phyloP scores from a whole-genome alignment of 2,888 invertebrate species.

The Plagodis pulveraria region DNA sequence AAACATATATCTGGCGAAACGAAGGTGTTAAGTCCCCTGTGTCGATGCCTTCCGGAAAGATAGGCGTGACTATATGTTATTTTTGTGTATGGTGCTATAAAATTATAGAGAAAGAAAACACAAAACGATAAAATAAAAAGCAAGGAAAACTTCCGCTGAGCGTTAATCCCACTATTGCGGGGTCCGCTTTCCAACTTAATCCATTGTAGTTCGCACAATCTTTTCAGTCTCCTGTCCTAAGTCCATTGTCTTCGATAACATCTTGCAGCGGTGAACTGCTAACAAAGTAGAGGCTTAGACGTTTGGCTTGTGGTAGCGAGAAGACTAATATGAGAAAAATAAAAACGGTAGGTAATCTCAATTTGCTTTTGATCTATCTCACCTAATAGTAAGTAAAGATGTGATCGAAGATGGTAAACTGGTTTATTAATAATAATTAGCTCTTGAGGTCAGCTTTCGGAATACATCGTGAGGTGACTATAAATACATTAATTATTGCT shows the following conservation, averaged over 20 bases:
- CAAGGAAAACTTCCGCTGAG: slow-evolving; percentile 2
- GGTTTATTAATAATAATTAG: no score
- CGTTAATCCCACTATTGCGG: slow-evolving; percentile 10
- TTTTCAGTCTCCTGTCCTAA: slow-evolving; percentile 5
- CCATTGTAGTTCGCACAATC: slow-evolving; percentile 15
- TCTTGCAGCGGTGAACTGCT: slow-evolving; percentile 4
- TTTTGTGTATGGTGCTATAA: no score
- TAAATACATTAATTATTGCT: no score
- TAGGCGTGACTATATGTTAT: no score
- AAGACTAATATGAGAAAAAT: neutral
- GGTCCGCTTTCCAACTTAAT: slow-evolving; percentile 5
- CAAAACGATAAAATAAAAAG: slow-evolving; percentile 2
- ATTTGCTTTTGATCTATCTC: neutral
- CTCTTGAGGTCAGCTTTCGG: no score
- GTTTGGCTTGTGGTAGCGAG: slow-evolving; percentile 2
- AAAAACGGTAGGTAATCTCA: neutral
- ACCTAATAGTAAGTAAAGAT: no score
- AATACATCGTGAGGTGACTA: no score
- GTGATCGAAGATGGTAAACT: no score
- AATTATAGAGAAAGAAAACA: neutral
- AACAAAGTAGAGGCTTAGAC: slow-evolving; percentile 8
- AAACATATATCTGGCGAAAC: no score
- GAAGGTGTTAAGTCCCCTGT: no score
- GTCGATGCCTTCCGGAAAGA: no score
- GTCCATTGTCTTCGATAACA: slow-evolving; percentile 8